Conservation (phyloP, 1,140 invertebrate species). For the Zaprionus lachaisei region DNA sequence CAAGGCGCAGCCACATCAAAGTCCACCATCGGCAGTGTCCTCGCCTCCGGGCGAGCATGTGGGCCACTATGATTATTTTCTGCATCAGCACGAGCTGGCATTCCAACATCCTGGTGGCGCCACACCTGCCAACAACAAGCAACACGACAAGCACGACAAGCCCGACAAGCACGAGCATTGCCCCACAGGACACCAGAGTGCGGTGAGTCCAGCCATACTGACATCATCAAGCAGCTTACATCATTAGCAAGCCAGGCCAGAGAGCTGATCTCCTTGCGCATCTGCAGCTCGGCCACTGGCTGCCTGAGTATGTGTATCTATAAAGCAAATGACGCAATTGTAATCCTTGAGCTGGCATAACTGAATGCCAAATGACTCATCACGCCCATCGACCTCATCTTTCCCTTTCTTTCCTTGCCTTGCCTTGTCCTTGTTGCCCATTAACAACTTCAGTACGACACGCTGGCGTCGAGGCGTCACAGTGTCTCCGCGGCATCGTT, state of each 20-base stretch:
- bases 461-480: conserved; percentile 30
- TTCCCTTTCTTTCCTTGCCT: conserved; percentile 14
- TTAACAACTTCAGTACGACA: conserved; percentile 69
- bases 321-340: conserved; percentile 61
- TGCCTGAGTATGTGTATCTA: conserved; percentile 7
- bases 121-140: conserved; percentile 44
- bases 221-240: conserved; percentile 52
- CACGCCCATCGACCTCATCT: conserved; percentile 33
- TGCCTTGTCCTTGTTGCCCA: conserved; percentile 62
- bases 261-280: conserved; percentile 7
- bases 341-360: conserved; percentile 63
- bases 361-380: conserved; percentile 68
- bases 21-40: conserved; percentile 59
- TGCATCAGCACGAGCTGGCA: conserved; percentile 66
- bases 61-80: conserved; percentile 69
- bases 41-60: conserved; percentile 63
- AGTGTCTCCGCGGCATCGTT: conserved; percentile 48
- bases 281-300: neutral
- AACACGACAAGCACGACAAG: conserved; percentile 38
- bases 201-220: conserved; percentile 65
- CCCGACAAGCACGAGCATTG: conserved; percentile 79
- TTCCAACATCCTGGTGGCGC: conserved; percentile 51
- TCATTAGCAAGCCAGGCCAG: neutral
- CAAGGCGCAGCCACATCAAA: conserved; percentile 58
- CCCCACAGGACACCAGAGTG: conserved; percentile 78